Evolutionary conservation across 2,797 vertebrate genomes (phyloP), one percentile per base, ranked within the genome.

Genomic region (Epinephelus awoara): DNA sequence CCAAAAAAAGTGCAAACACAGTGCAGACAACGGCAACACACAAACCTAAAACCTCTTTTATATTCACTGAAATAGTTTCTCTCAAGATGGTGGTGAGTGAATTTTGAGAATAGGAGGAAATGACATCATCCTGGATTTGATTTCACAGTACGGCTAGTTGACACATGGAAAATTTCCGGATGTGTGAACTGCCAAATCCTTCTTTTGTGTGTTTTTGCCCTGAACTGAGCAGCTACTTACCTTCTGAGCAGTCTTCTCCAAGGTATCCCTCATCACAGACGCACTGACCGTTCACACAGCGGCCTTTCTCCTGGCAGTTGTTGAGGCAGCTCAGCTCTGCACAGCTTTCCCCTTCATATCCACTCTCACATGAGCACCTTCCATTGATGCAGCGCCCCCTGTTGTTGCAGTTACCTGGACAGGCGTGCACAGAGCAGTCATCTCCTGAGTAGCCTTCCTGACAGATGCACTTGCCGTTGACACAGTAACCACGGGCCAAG

Each of bases 211-310:
- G 2, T 77, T 42, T 67, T 14, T 54, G 18, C 63, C n/a, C 27
- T 56, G 19, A 64, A 27, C 5, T 23, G 29, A 74, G 29, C 34
- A 23, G 38, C 46, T 2, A 62, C 67, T 83, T 90, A 97, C 97
- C 96, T 69, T 94, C 83, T 0, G 95, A 95, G 89, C 98, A 99
- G 91, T 98, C 97, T 0, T 94, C 89, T 2, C 96, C 96, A 0
- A 90, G 88, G 91, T 96, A 97, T 38, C 97, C 97, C 1, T 97
- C 96, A 0, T 97, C 95, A 5, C 98, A 96, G 68, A 93, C 42
- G 8, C 96, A 96, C 70, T 44, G 91, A 0, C 95, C 95, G 0
- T 91, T 51, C 29, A 92, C 86, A 3, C 96, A 96, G 44, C 77
- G 88, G 3, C 96, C 96, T 49, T 50, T 90, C 64, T 88, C 85